Evolutionary conservation across 2,797 vertebrate genomes (phyloP).

Genomic region (Sebastolobus altivelis): DNA sequence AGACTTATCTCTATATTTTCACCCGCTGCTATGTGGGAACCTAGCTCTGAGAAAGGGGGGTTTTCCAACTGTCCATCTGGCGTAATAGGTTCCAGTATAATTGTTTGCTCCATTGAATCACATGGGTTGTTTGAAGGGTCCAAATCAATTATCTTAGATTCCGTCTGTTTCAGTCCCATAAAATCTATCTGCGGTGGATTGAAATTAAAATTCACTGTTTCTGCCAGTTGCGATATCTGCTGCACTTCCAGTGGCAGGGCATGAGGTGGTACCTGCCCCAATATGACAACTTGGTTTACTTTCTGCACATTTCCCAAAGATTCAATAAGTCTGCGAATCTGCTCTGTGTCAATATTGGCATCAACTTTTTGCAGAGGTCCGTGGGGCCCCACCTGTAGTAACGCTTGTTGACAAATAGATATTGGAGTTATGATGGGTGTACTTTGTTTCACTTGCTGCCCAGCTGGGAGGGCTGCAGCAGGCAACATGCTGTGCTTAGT

Average conservation of each 20-base stretch:
- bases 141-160: conserved; percentile 35
- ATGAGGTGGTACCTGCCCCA: conserved; percentile 81
- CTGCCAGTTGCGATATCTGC: conserved; percentile 61
- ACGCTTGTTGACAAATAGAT: conserved; percentile 70
- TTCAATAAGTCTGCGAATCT: conserved; percentile 85
- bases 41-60: conserved; percentile 63
- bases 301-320: conserved; percentile 86
- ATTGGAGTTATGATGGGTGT: conserved; percentile 76
- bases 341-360: conserved; percentile 84
- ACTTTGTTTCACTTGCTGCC: conserved; percentile 53
- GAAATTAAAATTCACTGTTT: conserved; percentile 47
- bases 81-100: conserved; percentile 80
- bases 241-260: conserved; percentile 74
- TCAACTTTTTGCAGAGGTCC: conserved; percentile 84
- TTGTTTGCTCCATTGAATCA: conserved; percentile 75
- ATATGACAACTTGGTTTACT: conserved; percentile 85
- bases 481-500: conserved; percentile 73
- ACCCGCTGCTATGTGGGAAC: conserved; percentile 42
- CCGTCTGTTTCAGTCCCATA: conserved; percentile 52
- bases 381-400: conserved; percentile 77
- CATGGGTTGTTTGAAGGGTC: conserved; percentile 44
- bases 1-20: conserved; percentile 64
- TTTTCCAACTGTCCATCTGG: conserved; percentile 75
- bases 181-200: conserved; percentile 65
- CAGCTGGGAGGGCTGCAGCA: conserved; percentile 5